Percentiles rank a stretch among this genome's conserved stretches.
Conservation (phyloP, 2,113 vertebrate species). For the Indri indri region DNA sequence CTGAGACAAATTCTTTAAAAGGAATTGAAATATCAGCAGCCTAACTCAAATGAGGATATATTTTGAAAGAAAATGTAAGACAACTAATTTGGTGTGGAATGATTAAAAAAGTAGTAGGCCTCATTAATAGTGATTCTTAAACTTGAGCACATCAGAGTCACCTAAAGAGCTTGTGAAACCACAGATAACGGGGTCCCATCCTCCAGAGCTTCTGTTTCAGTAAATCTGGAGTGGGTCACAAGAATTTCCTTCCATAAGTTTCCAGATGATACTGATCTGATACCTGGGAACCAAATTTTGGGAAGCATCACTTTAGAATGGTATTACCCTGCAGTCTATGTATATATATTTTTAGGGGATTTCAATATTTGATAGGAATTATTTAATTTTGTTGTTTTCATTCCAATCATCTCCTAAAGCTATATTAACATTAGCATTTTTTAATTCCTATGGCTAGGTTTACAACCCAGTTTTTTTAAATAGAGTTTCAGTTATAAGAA, state of each 20-base stretch:
- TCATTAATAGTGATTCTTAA: not conserved
- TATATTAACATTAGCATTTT: not conserved
- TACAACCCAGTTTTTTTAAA: not conserved
- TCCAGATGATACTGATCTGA: not conserved
- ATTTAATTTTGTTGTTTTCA: not conserved
- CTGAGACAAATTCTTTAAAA: conserved; percentile 20
- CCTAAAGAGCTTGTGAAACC: not conserved
- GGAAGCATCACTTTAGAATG: not conserved
- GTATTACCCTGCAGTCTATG: too few relatives aligned
- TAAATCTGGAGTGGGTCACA: not conserved
- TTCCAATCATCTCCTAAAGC: not conserved
- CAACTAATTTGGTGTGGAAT: not conserved
- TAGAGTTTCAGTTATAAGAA: not conserved
- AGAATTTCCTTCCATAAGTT: not conserved
- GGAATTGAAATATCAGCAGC: not conserved
- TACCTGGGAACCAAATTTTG: not conserved
- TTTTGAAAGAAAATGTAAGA: not conserved
- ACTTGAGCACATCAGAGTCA: not conserved
- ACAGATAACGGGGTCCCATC: not conserved
- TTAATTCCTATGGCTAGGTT: not conserved
- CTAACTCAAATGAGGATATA: not conserved
- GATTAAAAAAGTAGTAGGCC: not conserved
- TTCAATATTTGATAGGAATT: not conserved
- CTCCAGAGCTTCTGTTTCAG: not conserved
- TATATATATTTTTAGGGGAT: not conserved